Evolutionary conservation across 2,797 vertebrate genomes (phyloP).

Genomic region (Amniataba percoides): DNA sequence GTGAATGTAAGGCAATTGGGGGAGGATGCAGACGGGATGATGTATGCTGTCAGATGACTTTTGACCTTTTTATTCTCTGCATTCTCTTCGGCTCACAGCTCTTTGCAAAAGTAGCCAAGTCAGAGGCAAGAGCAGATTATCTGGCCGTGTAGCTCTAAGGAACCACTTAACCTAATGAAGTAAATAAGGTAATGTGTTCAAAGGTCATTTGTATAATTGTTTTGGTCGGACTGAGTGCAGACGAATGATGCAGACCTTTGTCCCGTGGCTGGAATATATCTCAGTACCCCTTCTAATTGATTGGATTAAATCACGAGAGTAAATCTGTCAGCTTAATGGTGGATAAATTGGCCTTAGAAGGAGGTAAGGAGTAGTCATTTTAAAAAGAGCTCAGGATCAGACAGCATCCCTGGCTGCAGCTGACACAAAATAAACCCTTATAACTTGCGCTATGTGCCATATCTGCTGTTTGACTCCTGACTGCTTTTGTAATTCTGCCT

Average conservation of each 20-base stretch:
- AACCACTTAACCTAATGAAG: conserved; percentile 86
- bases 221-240: conserved; percentile 79
- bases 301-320: conserved; percentile 82
- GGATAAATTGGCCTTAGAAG: conserved; percentile 71
- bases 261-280: conserved; percentile 84
- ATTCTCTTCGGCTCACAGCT: conserved; percentile 56
- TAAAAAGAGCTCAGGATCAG: conserved; percentile 57
- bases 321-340: conserved; percentile 84
- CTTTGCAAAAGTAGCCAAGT: conserved; percentile 56
- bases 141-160: conserved; percentile 54
- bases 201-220: conserved; percentile 89
- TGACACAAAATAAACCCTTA: conserved; percentile 58
- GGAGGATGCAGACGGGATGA: conserved; percentile 44
- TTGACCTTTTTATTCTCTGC: conserved; percentile 63
- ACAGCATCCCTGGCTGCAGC: conserved; percentile 46
- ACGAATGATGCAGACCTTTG: conserved; percentile 84
- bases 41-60: conserved; percentile 54
- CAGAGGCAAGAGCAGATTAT: conserved; percentile 59
- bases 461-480: conserved; percentile 57
- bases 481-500: conserved; percentile 50
- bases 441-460: conserved; percentile 39
- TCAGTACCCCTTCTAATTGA: conserved; percentile 76
- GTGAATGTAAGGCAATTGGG: conserved; percentile 39
- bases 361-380: conserved; percentile 64
- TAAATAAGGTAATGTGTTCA: conserved; percentile 81